Evolutionary conservation across 1,140 invertebrate genomes (phyloP), one percentile per base, ranked within the genome.

Genomic region (Drosophila guanche): DNA sequence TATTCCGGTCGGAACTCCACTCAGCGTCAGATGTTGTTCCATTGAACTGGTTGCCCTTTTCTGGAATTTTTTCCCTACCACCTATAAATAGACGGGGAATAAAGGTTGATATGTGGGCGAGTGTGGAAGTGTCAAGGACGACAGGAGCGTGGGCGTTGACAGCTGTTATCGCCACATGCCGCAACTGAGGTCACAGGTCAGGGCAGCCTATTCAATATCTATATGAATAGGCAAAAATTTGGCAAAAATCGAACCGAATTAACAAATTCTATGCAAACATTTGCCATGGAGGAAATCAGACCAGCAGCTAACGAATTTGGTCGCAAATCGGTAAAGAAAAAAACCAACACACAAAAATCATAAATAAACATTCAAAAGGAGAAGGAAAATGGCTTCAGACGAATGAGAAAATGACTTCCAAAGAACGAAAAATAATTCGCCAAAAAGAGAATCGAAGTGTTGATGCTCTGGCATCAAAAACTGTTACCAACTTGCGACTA

Each of bases 171-270:
- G 58, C 42, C 52, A 57, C 52, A 37, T 74, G 70, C 52, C 59
- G 53, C 69, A 57, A 47, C 70, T 74, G 59, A 74, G 70, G 69
- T 73, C 70, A 74, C 52, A 74, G 70, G 69, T 73, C 48, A 73
- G 51, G 52, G 40, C 37, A 25, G 25, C 40, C 43, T 10, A 16
- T 55, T 5, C 33, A n/a, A n/a, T n/a, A n/a, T n/a, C n/a, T n/a
- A n/a, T n/a, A n/a, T n/a, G n/a, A n/a, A n/a, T n/a, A n/a, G n/a
- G n/a, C n/a, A n/a, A n/a, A n/a, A n/a, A 20, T 20, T 20, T 20
- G 16, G 16, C 16, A 20, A 20, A 67, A 69, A 69, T 67, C 56
- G 68, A 71, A 72, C 45, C 16, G 16, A 20, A 1, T 20, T 20
- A 0, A 20, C 16, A 20, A 20, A 20, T 20, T 20, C 16, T 20